These are phyloP conservation scores for Metridium senile DNA, from an alignment of 92 coral and sea anemone genomes.

Conservation along the genomic window DNA sequence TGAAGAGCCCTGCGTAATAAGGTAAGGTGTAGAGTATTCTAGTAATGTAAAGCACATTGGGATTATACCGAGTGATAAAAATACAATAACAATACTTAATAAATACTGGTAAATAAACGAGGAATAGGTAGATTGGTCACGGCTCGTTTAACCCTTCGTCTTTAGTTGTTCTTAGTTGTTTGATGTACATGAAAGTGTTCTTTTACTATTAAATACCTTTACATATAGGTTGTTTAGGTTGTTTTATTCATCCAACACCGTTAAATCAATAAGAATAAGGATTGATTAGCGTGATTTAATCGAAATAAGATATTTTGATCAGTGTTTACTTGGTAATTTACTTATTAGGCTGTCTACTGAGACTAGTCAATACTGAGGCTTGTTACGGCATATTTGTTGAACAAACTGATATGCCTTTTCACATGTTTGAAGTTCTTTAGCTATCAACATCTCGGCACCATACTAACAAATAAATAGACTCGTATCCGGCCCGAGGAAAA, in stretches of 20 bases:
- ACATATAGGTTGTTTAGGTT: neutral
- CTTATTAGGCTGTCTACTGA: neutral
- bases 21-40: constrained; percentile 1
- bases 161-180: constrained; percentile 8
- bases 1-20: neutral
- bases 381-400: constrained; percentile 11
- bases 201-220: neutral
- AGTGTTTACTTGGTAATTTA: constrained; percentile 29
- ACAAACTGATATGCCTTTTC: neutral
- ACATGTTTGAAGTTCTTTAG: constrained; percentile 29
- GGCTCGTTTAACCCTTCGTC: constrained; percentile 3
- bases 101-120: neutral
- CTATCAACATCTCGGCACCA: constrained; percentile 18
- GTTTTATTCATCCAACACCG: neutral
- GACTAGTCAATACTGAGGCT: neutral
- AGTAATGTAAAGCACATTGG: constrained; percentile 8
- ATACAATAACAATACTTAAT: neutral
- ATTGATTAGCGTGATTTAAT: constrained; percentile 27
- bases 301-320: constrained; percentile 32
- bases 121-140: neutral
- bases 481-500: constrained; percentile 11
- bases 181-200: neutral
- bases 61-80: neutral
- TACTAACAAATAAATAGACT: neutral
- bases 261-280: constrained; percentile 23